These are phyloP conservation scores for Ceratoteleas bidentatus DNA, from an alignment of 1,140 invertebrate genomes.

Conservation along the genomic window DNA sequence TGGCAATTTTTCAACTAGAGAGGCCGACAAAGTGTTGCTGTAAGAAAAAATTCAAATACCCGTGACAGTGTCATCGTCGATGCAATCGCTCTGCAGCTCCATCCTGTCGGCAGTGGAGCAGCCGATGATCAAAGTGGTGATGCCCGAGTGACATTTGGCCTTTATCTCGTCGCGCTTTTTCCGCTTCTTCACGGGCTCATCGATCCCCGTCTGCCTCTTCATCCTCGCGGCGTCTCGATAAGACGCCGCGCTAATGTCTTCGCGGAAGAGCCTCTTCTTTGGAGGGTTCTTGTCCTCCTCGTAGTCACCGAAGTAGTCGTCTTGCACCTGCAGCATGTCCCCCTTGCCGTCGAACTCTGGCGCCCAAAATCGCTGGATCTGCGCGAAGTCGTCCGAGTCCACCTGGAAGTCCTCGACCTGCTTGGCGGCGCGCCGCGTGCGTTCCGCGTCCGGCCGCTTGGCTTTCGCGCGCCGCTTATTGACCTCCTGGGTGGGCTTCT, in stretches of 20 bases:
- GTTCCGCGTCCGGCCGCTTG: conserved; percentile 68
- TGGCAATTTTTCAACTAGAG: too few relatives aligned
- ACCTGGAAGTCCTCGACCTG: conserved; percentile 70
- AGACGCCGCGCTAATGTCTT: conserved; percentile 57
- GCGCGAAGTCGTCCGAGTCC: conserved; percentile 67
- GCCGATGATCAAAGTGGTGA: conserved; percentile 85
- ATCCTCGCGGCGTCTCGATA: conserved; percentile 71
- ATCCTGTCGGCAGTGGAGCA: conserved; percentile 87
- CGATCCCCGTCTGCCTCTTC: conserved; percentile 52
- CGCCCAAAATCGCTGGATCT: conserved; percentile 64
- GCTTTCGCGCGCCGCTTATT: conserved; percentile 76
- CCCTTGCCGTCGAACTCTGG: conserved; percentile 65
- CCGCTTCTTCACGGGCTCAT: conserved; percentile 69
- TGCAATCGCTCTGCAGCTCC: conserved; percentile 87
- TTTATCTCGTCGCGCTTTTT: conserved; percentile 75
- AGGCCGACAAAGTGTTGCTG: too few relatives aligned
- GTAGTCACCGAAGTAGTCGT: conserved; percentile 77
- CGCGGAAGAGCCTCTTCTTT: conserved; percentile 65
- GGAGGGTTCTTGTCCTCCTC: conserved; percentile 65
- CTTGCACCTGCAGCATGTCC: conserved; percentile 69
- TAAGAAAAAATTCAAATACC: conserved; percentile 71
- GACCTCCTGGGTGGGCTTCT: conserved; percentile 74
- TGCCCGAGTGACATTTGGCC: conserved; percentile 76
- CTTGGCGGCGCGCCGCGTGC: conserved; percentile 54
- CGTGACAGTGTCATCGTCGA: conserved; percentile 82